phyloP scores from a whole-genome alignment of 2,888 invertebrate genomes.

The Hipparchia semele region DNA sequence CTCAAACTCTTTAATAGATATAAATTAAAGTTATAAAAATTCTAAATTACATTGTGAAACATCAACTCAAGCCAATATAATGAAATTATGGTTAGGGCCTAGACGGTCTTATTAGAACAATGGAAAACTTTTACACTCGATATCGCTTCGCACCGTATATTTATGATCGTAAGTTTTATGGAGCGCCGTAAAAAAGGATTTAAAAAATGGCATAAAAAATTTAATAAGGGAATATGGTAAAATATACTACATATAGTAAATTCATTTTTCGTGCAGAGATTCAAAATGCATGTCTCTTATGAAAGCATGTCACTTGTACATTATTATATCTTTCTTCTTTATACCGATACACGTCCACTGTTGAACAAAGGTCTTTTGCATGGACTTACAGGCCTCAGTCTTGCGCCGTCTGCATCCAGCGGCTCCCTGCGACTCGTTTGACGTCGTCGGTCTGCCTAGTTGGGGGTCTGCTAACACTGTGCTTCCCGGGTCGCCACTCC shows the following conservation, averaged over 20 bases:
- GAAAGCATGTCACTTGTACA: background rate
- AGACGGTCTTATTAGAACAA: conserved; percentile 22
- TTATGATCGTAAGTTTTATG: conserved; percentile 23
- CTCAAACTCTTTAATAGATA: conserved; percentile 6
- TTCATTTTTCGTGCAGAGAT: background rate
- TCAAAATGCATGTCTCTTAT: background rate
- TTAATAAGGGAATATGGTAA: conserved; percentile 8
- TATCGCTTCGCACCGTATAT: conserved; percentile 19
- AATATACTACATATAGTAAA: background rate
- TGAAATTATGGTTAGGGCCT: conserved; percentile 15
- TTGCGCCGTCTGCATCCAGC: too few relatives aligned
- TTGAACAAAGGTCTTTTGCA: too few relatives aligned
- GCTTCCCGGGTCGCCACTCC: too few relatives aligned
- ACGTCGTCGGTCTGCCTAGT: too few relatives aligned
- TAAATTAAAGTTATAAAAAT: conserved; percentile 20
- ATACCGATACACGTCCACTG: too few relatives aligned
- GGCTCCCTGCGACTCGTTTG: too few relatives aligned
- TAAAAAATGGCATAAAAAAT: conserved; percentile 1
- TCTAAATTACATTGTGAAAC: conserved; percentile 5
- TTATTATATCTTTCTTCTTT: too few relatives aligned
- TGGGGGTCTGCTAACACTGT: too few relatives aligned
- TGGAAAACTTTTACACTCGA: conserved; percentile 19
- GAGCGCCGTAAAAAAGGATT: conserved; percentile 11
- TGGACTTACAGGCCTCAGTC: too few relatives aligned
- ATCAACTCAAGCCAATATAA: conserved; percentile 16